Evolutionary conservation across 2,113 vertebrate species (phyloP), one percentile per base, ranked within the genome.

Genomic region (Psittacus erithacus): DNA sequence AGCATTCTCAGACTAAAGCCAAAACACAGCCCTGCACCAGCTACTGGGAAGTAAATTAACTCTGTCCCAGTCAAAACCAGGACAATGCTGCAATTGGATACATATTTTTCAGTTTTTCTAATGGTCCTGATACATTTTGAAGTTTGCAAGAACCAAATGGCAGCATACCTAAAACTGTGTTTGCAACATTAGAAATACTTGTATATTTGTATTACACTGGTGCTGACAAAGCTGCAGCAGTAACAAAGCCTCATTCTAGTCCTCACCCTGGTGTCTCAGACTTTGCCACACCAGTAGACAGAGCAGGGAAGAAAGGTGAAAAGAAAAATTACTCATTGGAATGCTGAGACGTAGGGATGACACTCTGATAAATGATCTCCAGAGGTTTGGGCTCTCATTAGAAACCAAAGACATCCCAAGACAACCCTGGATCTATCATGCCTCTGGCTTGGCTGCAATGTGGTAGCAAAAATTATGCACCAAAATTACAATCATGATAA

Each of bases 391-490:
- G 46, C 31, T 57, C 49, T 50, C 16, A 6, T 41, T n/a, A 59
- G 39, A 59, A 69, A 27, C 5, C 43, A 35, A 55, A 70, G 46
- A 27, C 17, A 65, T 46, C 20, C 27, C 41, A 49, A 71, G 41
- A 23, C 10, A 38, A 13, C 23, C 29, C 14, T 28, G 18, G 11
- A 8, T 33, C 20, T 1, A 1, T 24, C 6, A 1, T 73, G n/a
- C n/a, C 18, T 55, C 31, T 3, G 2, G 14, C 39, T 31, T 16
- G 20, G 10, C 50, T 46, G 29, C 44, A 71, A 73, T 3, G 7
- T 35, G 16, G 10, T 67, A 65, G 4, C 31, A 81, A 78, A 62
- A 29, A 5, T 33, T 77, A 27, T 20, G 10, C 24, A 27, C 18
- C 16, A 63, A 33, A 87, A 57, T 52, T 22, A 19, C 13, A 38